Conservation (phyloP, 2,113 vertebrate species). For the Myotis davidii region DNA sequence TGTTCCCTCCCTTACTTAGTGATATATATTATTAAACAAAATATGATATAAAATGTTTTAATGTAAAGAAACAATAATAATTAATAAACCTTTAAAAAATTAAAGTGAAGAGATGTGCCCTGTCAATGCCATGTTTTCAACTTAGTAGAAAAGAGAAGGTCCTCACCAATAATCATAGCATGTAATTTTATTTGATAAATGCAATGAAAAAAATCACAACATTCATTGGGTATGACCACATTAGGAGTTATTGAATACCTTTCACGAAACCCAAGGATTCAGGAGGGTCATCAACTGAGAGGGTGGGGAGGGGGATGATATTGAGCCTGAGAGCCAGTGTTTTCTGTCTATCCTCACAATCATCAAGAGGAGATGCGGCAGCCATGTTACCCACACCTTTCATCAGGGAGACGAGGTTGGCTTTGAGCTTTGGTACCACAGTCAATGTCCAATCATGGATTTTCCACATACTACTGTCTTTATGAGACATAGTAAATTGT, state of each 20-base stretch:
- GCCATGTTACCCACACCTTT: not conserved
- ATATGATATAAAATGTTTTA: not conserved
- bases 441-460: not conserved
- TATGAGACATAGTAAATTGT: not conserved
- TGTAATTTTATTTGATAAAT: not conserved
- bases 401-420: not conserved
- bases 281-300: not conserved
- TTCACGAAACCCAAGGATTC: not conserved
- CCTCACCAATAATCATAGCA: not conserved
- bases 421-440: not conserved
- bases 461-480: not conserved
- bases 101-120: not conserved
- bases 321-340: not conserved
- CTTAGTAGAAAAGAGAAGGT: not conserved
- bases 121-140: not conserved
- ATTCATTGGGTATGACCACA: not conserved
- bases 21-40: not conserved
- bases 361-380: not conserved
- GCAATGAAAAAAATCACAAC: not conserved
- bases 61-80: not conserved
- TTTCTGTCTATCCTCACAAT: not conserved
- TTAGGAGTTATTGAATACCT: not conserved
- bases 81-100: not conserved
- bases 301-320: not conserved
- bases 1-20: not conserved